These are phyloP conservation scores for Chondrosia reniformis DNA, from an alignment of 37 sponge, comb jelly and placozoan genomes.

Conservation along the genomic window DNA sequence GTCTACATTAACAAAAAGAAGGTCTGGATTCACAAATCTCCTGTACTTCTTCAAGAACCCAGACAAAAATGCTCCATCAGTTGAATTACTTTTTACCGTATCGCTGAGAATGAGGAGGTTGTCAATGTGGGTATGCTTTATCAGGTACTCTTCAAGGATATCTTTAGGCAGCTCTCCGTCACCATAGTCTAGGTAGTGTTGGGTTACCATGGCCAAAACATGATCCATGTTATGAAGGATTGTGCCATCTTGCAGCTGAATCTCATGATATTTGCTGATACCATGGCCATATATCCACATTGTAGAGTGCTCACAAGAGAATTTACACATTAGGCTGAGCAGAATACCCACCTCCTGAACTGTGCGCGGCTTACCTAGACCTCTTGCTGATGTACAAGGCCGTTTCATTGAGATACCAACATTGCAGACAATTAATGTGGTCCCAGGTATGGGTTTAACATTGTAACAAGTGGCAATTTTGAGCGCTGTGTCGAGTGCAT, in stretches of 20 bases:
- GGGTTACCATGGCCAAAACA: constrained; percentile 6
- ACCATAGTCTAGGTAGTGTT: neutral
- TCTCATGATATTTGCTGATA: constrained; percentile 25
- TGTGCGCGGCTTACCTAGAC: constrained; percentile 85
- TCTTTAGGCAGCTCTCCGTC: constrained; percentile 40
- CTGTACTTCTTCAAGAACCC: constrained; percentile 86
- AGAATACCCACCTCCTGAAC: constrained; percentile 81
- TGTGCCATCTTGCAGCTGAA: constrained; percentile 69
- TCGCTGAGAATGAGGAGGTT: constrained; percentile 75
- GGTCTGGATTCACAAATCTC: constrained; percentile 77
- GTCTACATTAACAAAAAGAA: constrained; percentile 94
- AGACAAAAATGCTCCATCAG: constrained; percentile 42
- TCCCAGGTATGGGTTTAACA: constrained; percentile 92
- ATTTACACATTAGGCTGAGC: constrained; percentile 96
- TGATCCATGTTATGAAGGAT: constrained; percentile 78
- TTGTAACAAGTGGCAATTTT: constrained; percentile 93
- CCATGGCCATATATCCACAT: constrained; percentile 75
- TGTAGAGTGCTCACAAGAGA: constrained; percentile 88
- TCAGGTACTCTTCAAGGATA: constrained; percentile 38
- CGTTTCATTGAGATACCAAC: constrained; percentile 68
- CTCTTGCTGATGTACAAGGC: constrained; percentile 87
- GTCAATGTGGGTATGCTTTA: constrained; percentile 57
- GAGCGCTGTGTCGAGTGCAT: constrained; percentile 88
- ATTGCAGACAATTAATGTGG: constrained; percentile 85
- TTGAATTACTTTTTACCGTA: constrained; percentile 39